A percentile compares a stretch with the other conserved stretches of the same genome.
Evolutionary conservation across 1,140 invertebrate species (phyloP).

Genomic region (Diorhabda elongata): DNA sequence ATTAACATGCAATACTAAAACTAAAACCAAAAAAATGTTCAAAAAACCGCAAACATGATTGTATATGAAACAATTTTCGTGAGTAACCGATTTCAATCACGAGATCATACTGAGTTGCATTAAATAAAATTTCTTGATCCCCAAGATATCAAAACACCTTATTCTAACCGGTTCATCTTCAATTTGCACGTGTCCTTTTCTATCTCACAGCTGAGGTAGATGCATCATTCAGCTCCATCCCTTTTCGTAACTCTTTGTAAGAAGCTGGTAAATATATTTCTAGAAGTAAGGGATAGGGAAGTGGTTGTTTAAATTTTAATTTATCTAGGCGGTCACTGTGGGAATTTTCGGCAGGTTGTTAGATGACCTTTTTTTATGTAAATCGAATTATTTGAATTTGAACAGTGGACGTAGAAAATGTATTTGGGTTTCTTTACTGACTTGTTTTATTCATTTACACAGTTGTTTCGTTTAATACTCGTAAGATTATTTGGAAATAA

Average conservation of each 20-base stretch:
- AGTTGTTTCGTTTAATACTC: too few species aligned
- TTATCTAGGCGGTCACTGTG: slow-evolving; percentile 36
- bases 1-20: too few species aligned
- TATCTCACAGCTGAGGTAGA: slow-evolving; percentile 26
- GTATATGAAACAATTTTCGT: not conserved
- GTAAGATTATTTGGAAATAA: too few species aligned
- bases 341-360: slow-evolving; percentile 41
- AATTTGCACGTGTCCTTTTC: slow-evolving; percentile 30
- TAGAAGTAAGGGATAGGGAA: slow-evolving; percentile 33
- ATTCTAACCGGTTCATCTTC: slow-evolving; percentile 34
- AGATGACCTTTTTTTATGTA: slow-evolving; percentile 39
- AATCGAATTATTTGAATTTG: slow-evolving; percentile 24
- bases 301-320: slow-evolving; percentile 23
- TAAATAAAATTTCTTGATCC: slow-evolving; percentile 10
- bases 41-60: slow-evolving; percentile 1
- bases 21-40: too few species aligned
- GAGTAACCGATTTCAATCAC: slow-evolving; percentile 6
- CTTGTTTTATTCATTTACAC: too few species aligned
- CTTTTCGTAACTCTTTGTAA: slow-evolving; percentile 22
- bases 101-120: slow-evolving; percentile 24
- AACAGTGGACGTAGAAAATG: slow-evolving; percentile 21
- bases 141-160: slow-evolving; percentile 31
- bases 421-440: slow-evolving; percentile 22
- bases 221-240: slow-evolving; percentile 28
- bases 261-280: slow-evolving; percentile 19